These are phyloP conservation scores for Corythornis madagascariensis DNA, from an alignment of 2,113 vertebrate genomes.

Conservation along the genomic window DNA sequence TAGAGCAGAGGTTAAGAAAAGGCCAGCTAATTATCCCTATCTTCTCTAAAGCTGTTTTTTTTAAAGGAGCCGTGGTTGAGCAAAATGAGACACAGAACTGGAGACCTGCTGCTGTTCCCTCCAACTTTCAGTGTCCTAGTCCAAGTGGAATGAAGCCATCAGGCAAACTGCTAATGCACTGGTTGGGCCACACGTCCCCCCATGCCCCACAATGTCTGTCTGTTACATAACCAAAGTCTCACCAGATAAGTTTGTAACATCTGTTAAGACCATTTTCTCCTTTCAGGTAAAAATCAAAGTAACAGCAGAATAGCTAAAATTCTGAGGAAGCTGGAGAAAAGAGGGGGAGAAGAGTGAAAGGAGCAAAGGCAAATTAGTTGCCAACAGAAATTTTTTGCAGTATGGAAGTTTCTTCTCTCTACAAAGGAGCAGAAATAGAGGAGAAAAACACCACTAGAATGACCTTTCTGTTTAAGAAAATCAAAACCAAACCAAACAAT, in stretches of 20 bases:
- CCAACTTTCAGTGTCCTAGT: not conserved
- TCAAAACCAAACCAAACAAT: not conserved
- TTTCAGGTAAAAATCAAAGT: not conserved
- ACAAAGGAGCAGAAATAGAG: too few species aligned
- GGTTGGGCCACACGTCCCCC: not conserved
- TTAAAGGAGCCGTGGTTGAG: not conserved
- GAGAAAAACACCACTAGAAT: too few species aligned
- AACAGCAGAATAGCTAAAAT: not conserved
- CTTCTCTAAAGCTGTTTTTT: not conserved
- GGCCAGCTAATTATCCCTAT: not conserved
- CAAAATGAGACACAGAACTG: not conserved
- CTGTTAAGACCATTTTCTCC: not conserved
- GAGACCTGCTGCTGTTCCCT: not conserved
- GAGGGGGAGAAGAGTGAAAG: not conserved
- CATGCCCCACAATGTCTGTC: accelerated
- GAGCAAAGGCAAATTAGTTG: not conserved
- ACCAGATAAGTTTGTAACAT: not conserved
- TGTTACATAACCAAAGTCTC: not conserved
- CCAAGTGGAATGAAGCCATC: not conserved
- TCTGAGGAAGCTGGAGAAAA: not conserved
- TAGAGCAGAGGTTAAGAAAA: not conserved
- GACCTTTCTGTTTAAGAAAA: too few species aligned
- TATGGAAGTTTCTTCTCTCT: too few species aligned
- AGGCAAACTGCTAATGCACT: not conserved
- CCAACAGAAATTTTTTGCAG: too few species aligned